Conservation (phyloP, 2,113 vertebrate genomes). For the Fulmarus glacialis region DNA sequence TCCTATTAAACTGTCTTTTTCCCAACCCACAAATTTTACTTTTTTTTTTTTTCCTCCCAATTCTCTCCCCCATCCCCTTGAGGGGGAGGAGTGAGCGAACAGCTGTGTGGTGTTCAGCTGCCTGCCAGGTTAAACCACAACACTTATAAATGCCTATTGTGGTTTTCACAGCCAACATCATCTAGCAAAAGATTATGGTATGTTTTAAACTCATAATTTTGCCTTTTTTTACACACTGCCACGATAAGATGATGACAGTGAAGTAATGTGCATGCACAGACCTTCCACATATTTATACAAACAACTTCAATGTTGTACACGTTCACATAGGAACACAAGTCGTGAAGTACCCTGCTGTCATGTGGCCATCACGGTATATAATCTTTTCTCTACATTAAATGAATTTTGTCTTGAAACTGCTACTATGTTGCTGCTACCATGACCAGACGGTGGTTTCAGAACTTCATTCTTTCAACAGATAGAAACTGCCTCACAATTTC, state of each 20-base stretch:
- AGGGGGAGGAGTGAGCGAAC: no score
- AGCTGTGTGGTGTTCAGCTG: no score
- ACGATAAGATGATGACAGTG: background rate
- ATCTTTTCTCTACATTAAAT: background rate
- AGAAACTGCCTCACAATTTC: background rate
- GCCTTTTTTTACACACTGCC: background rate
- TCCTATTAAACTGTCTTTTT: no score
- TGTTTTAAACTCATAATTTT: background rate
- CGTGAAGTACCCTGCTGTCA: background rate
- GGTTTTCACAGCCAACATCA: background rate
- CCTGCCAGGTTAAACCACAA: no score
- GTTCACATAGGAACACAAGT: accelerated
- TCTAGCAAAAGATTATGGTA: background rate
- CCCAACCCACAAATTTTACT: no score
- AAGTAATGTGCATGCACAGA: background rate
- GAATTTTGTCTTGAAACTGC: background rate
- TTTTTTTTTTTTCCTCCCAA: no score
- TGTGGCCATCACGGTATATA: no score
- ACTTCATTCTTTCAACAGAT: background rate
- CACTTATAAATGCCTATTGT: background rate
- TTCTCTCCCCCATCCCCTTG: no score
- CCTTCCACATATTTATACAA: background rate
- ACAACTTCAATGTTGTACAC: background rate
- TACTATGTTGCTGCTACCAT: background rate
- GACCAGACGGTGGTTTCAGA: background rate